Evolutionary conservation across 2,888 invertebrate species (phyloP).

Genomic region (Mimas tiliae): DNA sequence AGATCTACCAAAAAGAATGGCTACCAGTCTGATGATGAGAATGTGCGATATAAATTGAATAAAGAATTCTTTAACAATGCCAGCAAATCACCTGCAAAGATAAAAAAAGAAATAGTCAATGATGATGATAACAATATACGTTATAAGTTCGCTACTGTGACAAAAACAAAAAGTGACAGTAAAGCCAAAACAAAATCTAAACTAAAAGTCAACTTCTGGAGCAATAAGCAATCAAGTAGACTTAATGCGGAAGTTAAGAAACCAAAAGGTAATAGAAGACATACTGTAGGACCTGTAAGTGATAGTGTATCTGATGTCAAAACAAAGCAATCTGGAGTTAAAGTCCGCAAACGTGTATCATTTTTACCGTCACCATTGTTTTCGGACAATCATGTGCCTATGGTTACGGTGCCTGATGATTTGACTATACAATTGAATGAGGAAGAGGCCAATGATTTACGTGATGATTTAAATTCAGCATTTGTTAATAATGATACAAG

Average conservation of each 20-base stretch:
- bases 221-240: slow-evolving; percentile 63
- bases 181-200: slow-evolving; percentile 70
- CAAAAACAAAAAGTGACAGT: slow-evolving; percentile 55
- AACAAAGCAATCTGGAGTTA: slow-evolving; percentile 59
- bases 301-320: slow-evolving; percentile 46
- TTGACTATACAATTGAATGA: slow-evolving; percentile 80
- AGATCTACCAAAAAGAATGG: slow-evolving; percentile 61
- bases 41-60: slow-evolving; percentile 72
- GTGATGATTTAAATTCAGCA: slow-evolving; percentile 67
- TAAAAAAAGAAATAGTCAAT: slow-evolving; percentile 44
- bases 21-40: slow-evolving; percentile 75
- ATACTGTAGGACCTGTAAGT: slow-evolving; percentile 58
- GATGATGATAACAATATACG: slow-evolving; percentile 66
- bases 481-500: slow-evolving; percentile 52
- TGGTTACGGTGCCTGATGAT: slow-evolving; percentile 81
- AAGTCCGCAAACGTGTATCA: slow-evolving; percentile 74
- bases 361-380: slow-evolving; percentile 76
- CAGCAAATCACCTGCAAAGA: slow-evolving; percentile 49
- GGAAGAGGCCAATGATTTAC: slow-evolving; percentile 74
- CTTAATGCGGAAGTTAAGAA: slow-evolving; percentile 53
- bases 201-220: slow-evolving; percentile 81
- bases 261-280: slow-evolving; percentile 58
- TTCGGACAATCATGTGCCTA: slow-evolving; percentile 75
- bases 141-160: slow-evolving; percentile 68
- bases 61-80: slow-evolving; percentile 57